Conservation (phyloP, 2,113 vertebrate genomes). For the Polypterus senegalus region DNA sequence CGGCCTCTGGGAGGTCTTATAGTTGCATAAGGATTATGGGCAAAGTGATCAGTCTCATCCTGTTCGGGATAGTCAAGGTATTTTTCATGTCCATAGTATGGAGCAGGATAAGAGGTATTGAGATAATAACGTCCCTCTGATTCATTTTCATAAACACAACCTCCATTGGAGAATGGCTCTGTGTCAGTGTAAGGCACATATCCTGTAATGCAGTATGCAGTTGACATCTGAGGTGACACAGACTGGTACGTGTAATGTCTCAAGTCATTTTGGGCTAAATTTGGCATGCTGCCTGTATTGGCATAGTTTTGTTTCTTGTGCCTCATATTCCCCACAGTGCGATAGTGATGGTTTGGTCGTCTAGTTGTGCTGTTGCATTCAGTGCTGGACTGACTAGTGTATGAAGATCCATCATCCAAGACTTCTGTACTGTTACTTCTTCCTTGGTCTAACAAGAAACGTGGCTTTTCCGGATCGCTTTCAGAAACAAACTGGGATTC, state of each 20-base stretch:
- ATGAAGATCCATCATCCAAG: constrained; percentile 84
- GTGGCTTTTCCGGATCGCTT: constrained; percentile 36
- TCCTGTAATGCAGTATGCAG: constrained; percentile 71
- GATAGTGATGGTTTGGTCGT: constrained; percentile 44
- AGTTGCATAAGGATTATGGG: constrained; percentile 78
- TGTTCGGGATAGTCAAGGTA: constrained; percentile 49
- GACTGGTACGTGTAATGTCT: constrained; percentile 50
- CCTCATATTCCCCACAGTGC: constrained; percentile 58
- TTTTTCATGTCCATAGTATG: constrained; percentile 55
- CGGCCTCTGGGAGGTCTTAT: constrained; percentile 68
- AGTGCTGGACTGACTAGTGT: constrained; percentile 87
- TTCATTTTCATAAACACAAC: constrained; percentile 71
- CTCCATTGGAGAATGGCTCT: constrained; percentile 55
- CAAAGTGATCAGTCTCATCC: constrained; percentile 57
- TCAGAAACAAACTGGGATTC: constrained; percentile 69
- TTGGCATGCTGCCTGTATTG: constrained; percentile 89
- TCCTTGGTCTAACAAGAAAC: constrained; percentile 48
- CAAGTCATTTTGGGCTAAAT: constrained; percentile 69
- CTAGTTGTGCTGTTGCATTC: constrained; percentile 60
- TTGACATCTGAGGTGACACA: constrained; percentile 50
- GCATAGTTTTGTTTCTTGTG: constrained; percentile 69
- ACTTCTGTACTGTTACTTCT: constrained; percentile 90
- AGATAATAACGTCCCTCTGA: constrained; percentile 82
- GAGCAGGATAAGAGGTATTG: constrained; percentile 62
- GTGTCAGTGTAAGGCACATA: constrained; percentile 54